Evolutionary conservation across 2,888 invertebrate species (phyloP).

Genomic region (Tortricodes alternella): DNA sequence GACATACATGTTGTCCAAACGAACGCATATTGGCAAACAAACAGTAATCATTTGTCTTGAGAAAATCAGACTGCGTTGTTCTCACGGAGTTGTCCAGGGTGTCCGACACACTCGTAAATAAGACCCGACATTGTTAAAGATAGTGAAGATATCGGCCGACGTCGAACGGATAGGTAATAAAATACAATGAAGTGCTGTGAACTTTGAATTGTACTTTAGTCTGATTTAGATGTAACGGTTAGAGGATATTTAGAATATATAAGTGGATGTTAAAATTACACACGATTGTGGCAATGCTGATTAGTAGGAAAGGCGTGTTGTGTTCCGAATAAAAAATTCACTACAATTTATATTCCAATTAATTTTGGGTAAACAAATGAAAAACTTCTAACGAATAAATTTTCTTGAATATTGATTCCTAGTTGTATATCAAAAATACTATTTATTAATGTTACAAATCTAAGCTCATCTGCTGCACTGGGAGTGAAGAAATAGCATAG

Average conservation of each 20-base stretch:
- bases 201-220: constrained; percentile 16
- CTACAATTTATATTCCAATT: too few species aligned
- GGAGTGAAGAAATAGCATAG: too few species aligned
- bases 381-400: too few species aligned
- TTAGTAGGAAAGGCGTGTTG: neutral
- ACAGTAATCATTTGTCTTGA: constrained; percentile 58
- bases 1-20: constrained; percentile 29
- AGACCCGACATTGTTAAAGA: constrained; percentile 27
- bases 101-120: constrained; percentile 44
- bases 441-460: too few species aligned
- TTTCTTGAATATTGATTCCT: too few species aligned
- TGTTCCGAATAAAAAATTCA: neutral
- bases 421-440: too few species aligned
- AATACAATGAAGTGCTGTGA: constrained; percentile 12
- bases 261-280: too few species aligned
- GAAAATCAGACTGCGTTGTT: constrained; percentile 60
- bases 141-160: constrained; percentile 28
- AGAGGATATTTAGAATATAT: neutral
- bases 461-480: too few species aligned
- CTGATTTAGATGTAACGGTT: neutral
- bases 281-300: too few species aligned
- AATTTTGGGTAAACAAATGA: too few species aligned
- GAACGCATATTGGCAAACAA: constrained; percentile 66
- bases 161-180: constrained; percentile 23
- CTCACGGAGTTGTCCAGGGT: constrained; percentile 62